A percentile compares a stretch with the other conserved stretches of the same genome.
phyloP scores from a whole-genome alignment of 2,113 vertebrate genomes.

The Caranx melampygus region DNA sequence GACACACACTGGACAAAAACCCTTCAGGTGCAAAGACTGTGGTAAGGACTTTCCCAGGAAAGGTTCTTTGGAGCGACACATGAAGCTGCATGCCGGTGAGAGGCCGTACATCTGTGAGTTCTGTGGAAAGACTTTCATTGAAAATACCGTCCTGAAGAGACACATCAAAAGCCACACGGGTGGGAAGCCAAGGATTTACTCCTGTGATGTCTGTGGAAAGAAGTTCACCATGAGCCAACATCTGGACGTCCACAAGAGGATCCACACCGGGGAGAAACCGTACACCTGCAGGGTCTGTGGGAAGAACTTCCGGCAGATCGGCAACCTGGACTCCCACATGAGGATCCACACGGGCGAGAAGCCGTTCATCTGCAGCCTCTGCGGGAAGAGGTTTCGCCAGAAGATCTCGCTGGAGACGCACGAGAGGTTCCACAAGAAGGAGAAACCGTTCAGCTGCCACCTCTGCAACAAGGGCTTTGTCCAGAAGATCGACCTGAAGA shows the following conservation, averaged over 20 bases:
- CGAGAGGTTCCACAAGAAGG: conserved; percentile 82
- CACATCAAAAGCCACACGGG: conserved; percentile 73
- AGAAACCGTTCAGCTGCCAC: conserved; percentile 61
- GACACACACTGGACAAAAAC: conserved; percentile 62
- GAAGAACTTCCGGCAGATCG: conserved; percentile 85
- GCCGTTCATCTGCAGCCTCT: conserved; percentile 84
- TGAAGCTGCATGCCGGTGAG: conserved; percentile 61
- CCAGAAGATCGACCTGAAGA: conserved; percentile 73
- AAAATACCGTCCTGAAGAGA: conserved; percentile 66
- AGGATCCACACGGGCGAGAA: conserved; percentile 85
- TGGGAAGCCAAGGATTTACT: conserved; percentile 51
- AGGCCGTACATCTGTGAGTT: conserved; percentile 66
- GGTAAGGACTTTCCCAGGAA: conserved; percentile 72
- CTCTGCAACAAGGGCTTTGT: conserved; percentile 72
- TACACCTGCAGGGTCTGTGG: conserved; percentile 82
- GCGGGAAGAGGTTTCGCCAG: conserved; percentile 72
- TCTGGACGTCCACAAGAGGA: conserved; percentile 78
- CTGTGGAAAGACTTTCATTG: conserved; percentile 72
- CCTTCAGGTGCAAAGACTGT: conserved; percentile 68
- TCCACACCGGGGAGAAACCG: conserved; percentile 75
- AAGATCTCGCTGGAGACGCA: conserved; percentile 82
- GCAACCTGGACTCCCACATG: conserved; percentile 85
- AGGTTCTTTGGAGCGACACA: conserved; percentile 71
- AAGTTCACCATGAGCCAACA: conserved; percentile 78
- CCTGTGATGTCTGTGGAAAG: conserved; percentile 79